These are phyloP conservation scores for Clamator glandarius DNA, from an alignment of 2,797 vertebrate species.

Conservation along the genomic window DNA sequence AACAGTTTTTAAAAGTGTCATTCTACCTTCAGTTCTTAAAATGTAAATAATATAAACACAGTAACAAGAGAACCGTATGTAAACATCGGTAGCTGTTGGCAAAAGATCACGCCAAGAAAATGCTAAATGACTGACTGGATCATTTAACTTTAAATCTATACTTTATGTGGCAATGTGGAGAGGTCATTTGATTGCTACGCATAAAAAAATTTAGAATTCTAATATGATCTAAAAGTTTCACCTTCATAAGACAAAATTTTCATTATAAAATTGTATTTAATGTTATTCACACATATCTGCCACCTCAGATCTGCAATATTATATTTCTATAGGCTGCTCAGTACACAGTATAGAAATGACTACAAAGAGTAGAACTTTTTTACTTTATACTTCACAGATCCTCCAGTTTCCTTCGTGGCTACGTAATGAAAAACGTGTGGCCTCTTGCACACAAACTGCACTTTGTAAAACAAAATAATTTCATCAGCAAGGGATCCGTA, in stretches of 20 bases:
- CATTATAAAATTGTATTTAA: slow-evolving; percentile 78
- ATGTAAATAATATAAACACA: slow-evolving; percentile 81
- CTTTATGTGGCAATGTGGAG: slow-evolving; percentile 76
- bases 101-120: slow-evolving; percentile 78
- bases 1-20: slow-evolving; percentile 75
- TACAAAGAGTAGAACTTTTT: neutral
- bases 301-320: neutral
- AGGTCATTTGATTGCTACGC: slow-evolving; percentile 79
- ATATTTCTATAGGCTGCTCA: neutral
- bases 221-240: slow-evolving; percentile 79
- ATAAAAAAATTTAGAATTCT: slow-evolving; percentile 81
- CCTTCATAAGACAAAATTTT: slow-evolving; percentile 82
- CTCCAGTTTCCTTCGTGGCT: neutral
- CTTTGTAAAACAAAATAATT: neutral
- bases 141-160: slow-evolving; percentile 82
- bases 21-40: slow-evolving; percentile 75
- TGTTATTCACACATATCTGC: slow-evolving; percentile 52
- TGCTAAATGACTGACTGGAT: slow-evolving; percentile 79
- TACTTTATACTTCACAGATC: neutral
- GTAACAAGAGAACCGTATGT: slow-evolving; percentile 48
- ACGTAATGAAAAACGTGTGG: neutral
- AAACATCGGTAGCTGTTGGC: slow-evolving; percentile 65
- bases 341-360: neutral
- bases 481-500: neutral
- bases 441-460: neutral